Conservation (phyloP, 2,888 invertebrate genomes). For the Pheosia tremula region DNA sequence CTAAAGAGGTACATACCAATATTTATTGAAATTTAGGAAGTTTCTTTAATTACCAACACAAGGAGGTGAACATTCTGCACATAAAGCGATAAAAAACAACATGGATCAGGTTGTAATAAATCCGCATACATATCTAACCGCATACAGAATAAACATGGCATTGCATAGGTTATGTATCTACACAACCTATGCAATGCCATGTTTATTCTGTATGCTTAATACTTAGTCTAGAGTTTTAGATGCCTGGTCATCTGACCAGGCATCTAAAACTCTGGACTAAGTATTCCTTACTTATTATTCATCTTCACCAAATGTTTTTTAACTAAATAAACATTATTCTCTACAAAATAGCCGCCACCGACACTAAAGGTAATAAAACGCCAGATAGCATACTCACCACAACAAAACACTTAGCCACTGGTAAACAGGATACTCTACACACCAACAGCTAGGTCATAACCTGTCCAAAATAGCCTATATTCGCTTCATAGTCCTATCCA, state of each 20-base stretch:
- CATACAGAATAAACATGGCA: too few relatives aligned
- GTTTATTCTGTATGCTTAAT: too few relatives aligned
- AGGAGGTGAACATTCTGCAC: too few relatives aligned
- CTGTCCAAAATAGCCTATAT: neutral
- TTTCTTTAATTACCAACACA: too few relatives aligned
- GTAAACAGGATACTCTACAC: conserved; percentile 1
- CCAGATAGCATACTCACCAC: neutral
- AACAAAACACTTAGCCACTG: neutral
- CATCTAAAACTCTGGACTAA: too few relatives aligned
- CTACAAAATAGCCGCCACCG: neutral
- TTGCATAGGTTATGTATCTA: too few relatives aligned
- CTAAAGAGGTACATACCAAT: too few relatives aligned
- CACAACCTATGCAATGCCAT: too few relatives aligned
- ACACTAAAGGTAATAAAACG: neutral
- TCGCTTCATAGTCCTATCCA: neutral
- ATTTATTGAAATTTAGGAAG: too few relatives aligned
- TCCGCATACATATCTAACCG: too few relatives aligned
- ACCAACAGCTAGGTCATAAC: neutral
- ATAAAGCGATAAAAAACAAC: conserved; percentile 1
- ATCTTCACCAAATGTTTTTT: neutral
- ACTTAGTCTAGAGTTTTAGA: too few relatives aligned
- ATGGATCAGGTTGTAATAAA: conserved; percentile 7
- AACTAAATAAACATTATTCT: neutral
- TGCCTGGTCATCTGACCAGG: too few relatives aligned
- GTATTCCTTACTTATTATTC: neutral